phyloP scores from a whole-genome alignment of 2,888 invertebrate genomes.

The Axea sp. region DNA sequence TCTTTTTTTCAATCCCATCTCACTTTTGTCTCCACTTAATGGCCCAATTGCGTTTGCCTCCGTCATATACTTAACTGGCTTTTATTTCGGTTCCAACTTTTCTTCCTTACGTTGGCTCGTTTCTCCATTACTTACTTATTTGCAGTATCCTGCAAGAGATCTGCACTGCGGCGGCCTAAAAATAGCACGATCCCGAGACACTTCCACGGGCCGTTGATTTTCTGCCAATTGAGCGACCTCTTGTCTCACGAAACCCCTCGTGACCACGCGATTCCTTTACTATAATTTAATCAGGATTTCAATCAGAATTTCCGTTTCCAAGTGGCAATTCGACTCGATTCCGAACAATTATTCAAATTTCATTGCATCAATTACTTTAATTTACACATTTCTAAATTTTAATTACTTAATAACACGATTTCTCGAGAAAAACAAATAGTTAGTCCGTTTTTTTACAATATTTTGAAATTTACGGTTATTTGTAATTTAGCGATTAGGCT shows the following conservation, averaged over 20 bases:
- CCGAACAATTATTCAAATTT: too few species aligned
- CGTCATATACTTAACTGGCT: slow-evolving; percentile 14
- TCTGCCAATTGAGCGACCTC: slow-evolving; percentile 56
- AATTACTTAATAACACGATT: too few species aligned
- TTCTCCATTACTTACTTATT: slow-evolving; percentile 17
- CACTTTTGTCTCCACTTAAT: slow-evolving; percentile 5
- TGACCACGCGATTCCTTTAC: slow-evolving; percentile 24
- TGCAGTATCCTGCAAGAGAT: slow-evolving; percentile 43
- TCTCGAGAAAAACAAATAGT: too few species aligned
- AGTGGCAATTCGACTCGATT: slow-evolving; percentile 12
- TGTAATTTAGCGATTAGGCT: too few species aligned
- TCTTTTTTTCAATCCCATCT: slow-evolving; percentile 3
- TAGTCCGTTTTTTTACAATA: too few species aligned
- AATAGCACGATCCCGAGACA: slow-evolving; percentile 52
- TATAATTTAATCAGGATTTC: slow-evolving; percentile 41
- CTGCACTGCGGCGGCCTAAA: slow-evolving; percentile 56
- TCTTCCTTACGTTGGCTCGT: slow-evolving; percentile 27
- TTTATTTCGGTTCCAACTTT: slow-evolving; percentile 20
- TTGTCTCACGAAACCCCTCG: slow-evolving; percentile 30
- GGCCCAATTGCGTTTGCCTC: slow-evolving; percentile 7
- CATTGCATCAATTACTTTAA: too few species aligned
- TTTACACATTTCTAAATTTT: too few species aligned
- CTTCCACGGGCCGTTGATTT: slow-evolving; percentile 54
- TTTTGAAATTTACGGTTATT: too few species aligned
- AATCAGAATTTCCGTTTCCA: slow-evolving; percentile 17